phyloP scores from a whole-genome alignment of 2,113 vertebrate genomes.

The Brevimyrus niger region DNA sequence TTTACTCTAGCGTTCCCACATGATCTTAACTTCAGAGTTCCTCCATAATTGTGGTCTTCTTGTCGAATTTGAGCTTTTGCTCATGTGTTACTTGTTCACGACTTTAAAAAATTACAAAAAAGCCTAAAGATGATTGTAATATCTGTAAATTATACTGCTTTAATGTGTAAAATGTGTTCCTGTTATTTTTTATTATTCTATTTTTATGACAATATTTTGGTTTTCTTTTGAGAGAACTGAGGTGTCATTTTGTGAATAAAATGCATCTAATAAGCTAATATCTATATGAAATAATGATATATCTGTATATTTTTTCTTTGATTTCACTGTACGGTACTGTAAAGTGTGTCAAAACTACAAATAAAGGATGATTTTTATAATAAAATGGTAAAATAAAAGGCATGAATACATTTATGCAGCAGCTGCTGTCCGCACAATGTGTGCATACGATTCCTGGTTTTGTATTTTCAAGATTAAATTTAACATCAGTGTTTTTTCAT shows the following conservation, averaged over 20 bases:
- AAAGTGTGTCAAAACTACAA: constrained; percentile 74
- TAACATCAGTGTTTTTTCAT: neutral
- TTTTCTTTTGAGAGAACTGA: constrained; percentile 66
- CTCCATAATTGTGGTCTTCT: constrained; percentile 38
- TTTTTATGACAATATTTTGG: constrained; percentile 64
- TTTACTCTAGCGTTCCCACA: neutral
- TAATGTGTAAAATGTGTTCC: constrained; percentile 73
- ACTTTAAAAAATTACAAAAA: constrained; percentile 50
- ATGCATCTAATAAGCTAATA: constrained; percentile 74
- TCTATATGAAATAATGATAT: constrained; percentile 66
- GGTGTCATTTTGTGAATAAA: constrained; percentile 74
- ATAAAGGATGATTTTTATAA: constrained; percentile 71
- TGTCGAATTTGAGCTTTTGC: constrained; percentile 60
- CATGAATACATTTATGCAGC: constrained; percentile 23
- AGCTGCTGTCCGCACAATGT: neutral
- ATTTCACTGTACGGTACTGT: constrained; percentile 75
- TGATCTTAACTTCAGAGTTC: constrained; percentile 52
- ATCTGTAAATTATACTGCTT: constrained; percentile 73
- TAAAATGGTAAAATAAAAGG: constrained; percentile 35
- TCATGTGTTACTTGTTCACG: constrained; percentile 60
- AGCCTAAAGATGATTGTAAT: constrained; percentile 71
- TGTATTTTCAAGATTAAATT: neutral
- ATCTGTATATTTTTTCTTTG: constrained; percentile 72
- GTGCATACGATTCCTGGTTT: neutral
- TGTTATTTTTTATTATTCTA: constrained; percentile 77